Evolutionary conservation across 2,888 invertebrate genomes (phyloP), one percentile per base, ranked within the genome.

Genomic region (Plemyria rubiginata): DNA sequence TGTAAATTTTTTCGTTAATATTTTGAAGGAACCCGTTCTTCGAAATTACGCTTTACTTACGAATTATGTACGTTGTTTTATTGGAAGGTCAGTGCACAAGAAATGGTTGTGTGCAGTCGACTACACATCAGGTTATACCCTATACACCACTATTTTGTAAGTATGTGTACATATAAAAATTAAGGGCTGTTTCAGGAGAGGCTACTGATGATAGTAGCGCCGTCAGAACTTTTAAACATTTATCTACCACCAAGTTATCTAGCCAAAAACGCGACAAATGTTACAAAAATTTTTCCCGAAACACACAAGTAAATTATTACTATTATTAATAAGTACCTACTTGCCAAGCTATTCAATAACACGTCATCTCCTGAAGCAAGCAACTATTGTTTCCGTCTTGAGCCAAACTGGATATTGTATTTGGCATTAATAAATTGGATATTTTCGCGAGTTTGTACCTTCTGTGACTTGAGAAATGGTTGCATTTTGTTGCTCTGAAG

Each of bases 401-500:
- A 50, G 40, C 51, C 61, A 60, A 73, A 70, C 75, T 78, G 75
- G 68, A 81, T 81, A 81, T 84, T 82, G 79, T 81, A 78, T 83
- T 84, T 83, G 79, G 79, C 76, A 60, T 84, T 86, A 82, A 85
- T 85, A 86, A 85, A 88, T 85, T 85, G 83, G 82, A 86, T 86
- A 82, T 60, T 64, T 82, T 78, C 72, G 77, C 79, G 76, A 74
- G 71, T 78, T 75, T 77, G 53, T 36, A 48, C 57, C 58, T 56
- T 52, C 54, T 57, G 54, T 43, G 36, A 43, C 22, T 51, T 63
- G 59, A 58, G 50, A 51, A 54, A 62, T 62, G 29, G 50, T 9
- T 51, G 53, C 66, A 65, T 73, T 69, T 68, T 73, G 63, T 69
- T 66, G 40, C 9, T 46, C 22, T 36, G 11, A n/a, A 40, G 41